A percentile compares a stretch with the other conserved stretches of the same genome.
Evolutionary conservation across 1,140 invertebrate species (phyloP).

Genomic region (Melanaphis sacchari): DNA sequence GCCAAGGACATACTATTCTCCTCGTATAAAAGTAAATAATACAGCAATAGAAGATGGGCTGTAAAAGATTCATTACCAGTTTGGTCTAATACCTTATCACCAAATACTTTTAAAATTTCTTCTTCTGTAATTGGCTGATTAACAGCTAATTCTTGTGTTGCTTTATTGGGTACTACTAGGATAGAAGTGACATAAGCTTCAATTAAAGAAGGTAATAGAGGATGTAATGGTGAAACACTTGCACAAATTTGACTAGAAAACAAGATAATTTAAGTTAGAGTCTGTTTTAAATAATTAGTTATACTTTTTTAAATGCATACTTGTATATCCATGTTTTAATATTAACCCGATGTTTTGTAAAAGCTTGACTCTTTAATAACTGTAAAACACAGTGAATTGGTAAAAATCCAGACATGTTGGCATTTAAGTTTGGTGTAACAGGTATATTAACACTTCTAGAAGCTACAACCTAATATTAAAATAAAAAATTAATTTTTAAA

Average conservation of each 20-base stretch:
- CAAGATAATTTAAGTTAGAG: constrained; percentile 15
- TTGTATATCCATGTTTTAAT: constrained; percentile 63
- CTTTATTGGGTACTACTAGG: constrained; percentile 77
- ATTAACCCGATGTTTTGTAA: constrained; percentile 85
- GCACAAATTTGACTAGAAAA: constrained; percentile 81
- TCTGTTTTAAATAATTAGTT: not conserved
- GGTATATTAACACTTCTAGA: constrained; percentile 95
- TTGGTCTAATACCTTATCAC: constrained; percentile 69
- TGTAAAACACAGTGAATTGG: constrained; percentile 98
- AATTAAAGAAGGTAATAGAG: constrained; percentile 89
- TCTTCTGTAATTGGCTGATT: constrained; percentile 92
- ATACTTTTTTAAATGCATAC: constrained; percentile 49
- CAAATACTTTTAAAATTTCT: constrained; percentile 87
- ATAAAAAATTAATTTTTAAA: not conserved
- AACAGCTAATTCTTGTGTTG: constrained; percentile 65
- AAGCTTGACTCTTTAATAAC: constrained; percentile 90
- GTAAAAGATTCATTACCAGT: constrained; percentile 74
- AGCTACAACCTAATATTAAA: constrained; percentile 79
- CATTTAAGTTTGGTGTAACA: constrained; percentile 88
- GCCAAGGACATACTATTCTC: constrained; percentile 72
- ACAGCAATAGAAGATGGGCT: constrained; percentile 87
- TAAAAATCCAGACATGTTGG: constrained; percentile 88
- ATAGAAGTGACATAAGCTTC: constrained; percentile 96
- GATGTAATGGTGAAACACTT: constrained; percentile 86
- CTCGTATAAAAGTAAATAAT: constrained; percentile 93